Evolutionary conservation across 2,797 vertebrate genomes (phyloP), one percentile per base, ranked within the genome.

Genomic region (Chrysocyon brachyurus): DNA sequence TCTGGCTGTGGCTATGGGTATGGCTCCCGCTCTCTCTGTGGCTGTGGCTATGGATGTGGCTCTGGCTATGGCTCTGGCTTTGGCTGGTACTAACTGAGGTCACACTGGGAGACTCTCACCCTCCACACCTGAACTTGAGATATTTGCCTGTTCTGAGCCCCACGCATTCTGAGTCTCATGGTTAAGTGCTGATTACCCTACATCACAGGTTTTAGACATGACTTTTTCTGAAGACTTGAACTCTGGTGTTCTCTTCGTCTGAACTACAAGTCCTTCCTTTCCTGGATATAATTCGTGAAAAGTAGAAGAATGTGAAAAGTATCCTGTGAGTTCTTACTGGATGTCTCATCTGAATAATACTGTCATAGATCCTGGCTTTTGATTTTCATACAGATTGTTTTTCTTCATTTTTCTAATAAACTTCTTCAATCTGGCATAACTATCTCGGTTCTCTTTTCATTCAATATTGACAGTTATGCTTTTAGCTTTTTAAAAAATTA

Each of bases 1-100:
- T n/a, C 6, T 16, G 56, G 56, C 59, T 61, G 59, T 26, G 59
- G 59, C 77, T 84, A 1, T 0, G 93, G 93, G 24, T 86, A 14
- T 12, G 83, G 75, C 12, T 61, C 6, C 49, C 28, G 4, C 19
- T 87, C 2, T 1, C 0, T 26, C 22, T 73, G 28, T 26, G 79
- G 1, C 49, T 77, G 26, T 12, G 68, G 84, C 0, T 93, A 2
- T 19, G 97, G 96, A 11, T 46, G 15, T 17, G 31, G 64, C 12
- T 46, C 33, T 0, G 19, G 68, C 19, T 70, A 12, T 8, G 66
- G 66, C 66, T 93, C 57, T 75, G 90, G 92, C 52, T 96, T 86
- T 56, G 97, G 93, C 46, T 96, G 83, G 73, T 97, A 82, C 87
- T 96, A 90, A 1, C 91, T 28, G 87, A 97, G 3, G n/a, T 61